A percentile compares a stretch with the other conserved stretches of the same genome.
Conservation (phyloP, 2,888 invertebrate genomes). For the Atethmia centrago region DNA sequence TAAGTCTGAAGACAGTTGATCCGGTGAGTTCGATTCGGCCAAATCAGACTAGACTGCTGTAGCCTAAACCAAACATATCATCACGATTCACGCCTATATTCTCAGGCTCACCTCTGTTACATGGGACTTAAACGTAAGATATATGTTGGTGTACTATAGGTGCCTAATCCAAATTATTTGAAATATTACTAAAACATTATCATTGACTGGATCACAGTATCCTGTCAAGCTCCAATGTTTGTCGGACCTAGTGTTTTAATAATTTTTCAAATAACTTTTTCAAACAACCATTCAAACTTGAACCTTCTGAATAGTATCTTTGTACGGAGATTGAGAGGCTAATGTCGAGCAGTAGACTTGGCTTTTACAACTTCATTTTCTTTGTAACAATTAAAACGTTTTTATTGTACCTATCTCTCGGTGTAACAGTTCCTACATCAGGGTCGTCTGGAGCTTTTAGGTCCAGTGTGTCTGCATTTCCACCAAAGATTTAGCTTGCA, state of each 20-base stretch:
- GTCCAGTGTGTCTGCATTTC: not conserved
- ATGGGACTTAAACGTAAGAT: not conserved
- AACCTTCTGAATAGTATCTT: not conserved
- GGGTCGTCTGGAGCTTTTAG: not conserved
- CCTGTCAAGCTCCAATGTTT: no score
- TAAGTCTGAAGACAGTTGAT: not conserved
- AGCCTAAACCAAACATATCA: not conserved
- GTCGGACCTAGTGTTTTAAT: no score
- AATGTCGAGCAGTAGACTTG: not conserved
- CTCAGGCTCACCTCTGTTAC: not conserved
- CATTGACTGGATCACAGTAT: no score
- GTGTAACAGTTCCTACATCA: not conserved
- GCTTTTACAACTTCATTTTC: constrained; percentile 18
- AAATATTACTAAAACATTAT: not conserved
- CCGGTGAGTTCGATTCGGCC: not conserved
- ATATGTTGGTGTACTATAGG: not conserved
- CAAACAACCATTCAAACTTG: no score
- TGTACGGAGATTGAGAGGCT: constrained; percentile 1
- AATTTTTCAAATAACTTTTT: no score
- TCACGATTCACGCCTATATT: not conserved
- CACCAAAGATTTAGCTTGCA: not conserved
- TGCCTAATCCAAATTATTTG: not conserved
- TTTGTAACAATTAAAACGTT: constrained; percentile 33
- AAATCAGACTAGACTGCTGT: not conserved
- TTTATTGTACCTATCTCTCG: constrained; percentile 1